These are phyloP conservation scores for Drosophila quasianomalipes DNA, from an alignment of 2,888 invertebrate genomes.

Conservation along the genomic window DNA sequence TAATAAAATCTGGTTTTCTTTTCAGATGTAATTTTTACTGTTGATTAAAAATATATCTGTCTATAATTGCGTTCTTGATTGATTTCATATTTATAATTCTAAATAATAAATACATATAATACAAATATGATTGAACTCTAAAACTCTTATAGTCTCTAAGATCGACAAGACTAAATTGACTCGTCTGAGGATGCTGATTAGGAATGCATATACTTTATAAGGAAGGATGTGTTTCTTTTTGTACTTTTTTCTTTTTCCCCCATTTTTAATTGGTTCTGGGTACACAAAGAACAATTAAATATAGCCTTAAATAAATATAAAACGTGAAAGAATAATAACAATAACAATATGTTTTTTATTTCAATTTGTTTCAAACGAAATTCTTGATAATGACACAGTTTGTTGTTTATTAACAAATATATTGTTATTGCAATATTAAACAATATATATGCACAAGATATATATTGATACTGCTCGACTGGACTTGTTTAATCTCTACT, in stretches of 20 bases:
- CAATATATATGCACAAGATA: neutral
- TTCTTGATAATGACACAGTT: neutral
- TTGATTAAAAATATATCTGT: neutral
- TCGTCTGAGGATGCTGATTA: neutral
- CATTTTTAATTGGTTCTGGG: neutral
- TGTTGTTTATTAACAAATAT: neutral
- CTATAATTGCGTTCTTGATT: neutral
- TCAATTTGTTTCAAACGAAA: neutral
- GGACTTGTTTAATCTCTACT: conserved; percentile 26
- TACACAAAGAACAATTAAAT: neutral
- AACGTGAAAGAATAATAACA: neutral
- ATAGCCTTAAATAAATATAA: neutral
- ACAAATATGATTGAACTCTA: too few relatives aligned
- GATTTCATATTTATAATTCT: neutral
- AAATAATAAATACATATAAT: too few relatives aligned
- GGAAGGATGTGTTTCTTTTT: neutral
- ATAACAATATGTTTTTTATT: neutral
- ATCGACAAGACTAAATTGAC: neutral
- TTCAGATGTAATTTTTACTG: neutral
- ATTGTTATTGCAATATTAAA: neutral
- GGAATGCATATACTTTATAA: neutral
- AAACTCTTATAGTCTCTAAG: neutral
- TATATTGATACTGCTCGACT: neutral
- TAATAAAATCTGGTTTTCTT: neutral
- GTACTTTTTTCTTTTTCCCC: neutral